phyloP scores from a whole-genome alignment of 2,113 vertebrate species.

The Cairina moschata region DNA sequence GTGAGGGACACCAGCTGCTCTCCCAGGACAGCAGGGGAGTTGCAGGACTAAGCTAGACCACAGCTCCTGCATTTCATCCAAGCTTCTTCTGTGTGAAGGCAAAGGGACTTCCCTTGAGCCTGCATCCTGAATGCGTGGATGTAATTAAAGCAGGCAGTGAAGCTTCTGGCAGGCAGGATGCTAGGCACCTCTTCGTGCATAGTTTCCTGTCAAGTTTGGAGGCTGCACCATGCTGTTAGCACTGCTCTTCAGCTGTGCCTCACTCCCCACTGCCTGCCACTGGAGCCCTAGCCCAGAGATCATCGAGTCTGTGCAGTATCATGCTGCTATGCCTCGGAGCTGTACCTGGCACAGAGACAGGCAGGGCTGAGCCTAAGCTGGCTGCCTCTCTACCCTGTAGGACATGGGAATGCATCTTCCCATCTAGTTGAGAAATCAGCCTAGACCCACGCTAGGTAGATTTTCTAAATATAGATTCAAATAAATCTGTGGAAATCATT shows the following conservation, averaged over 20 bases:
- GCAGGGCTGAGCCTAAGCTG: neutral
- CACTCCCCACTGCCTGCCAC: neutral
- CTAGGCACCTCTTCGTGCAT: neutral
- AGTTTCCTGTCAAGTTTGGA: neutral
- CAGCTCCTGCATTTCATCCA: neutral
- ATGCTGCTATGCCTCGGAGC: neutral
- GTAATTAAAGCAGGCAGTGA: neutral
- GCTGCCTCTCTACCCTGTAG: neutral
- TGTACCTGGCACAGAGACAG: neutral
- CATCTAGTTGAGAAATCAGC: constrained; percentile 11
- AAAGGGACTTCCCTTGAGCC: neutral
- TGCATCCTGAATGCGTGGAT: neutral
- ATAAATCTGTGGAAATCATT: neutral
- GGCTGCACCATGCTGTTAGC: neutral
- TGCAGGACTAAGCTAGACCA: neutral
- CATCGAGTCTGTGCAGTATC: neutral
- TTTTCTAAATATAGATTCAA: neutral
- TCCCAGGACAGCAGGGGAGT: neutral
- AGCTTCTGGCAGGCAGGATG: neutral
- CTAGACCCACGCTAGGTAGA: neutral
- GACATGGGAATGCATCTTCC: neutral
- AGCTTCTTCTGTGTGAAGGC: neutral
- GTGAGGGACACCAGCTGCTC: neutral
- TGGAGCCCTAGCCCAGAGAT: neutral
- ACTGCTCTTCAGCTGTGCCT: neutral